Percentiles rank a stretch among this genome's conserved stretches.
phyloP scores from a whole-genome alignment of 2,797 vertebrate genomes.

The Coendou prehensilis region DNA sequence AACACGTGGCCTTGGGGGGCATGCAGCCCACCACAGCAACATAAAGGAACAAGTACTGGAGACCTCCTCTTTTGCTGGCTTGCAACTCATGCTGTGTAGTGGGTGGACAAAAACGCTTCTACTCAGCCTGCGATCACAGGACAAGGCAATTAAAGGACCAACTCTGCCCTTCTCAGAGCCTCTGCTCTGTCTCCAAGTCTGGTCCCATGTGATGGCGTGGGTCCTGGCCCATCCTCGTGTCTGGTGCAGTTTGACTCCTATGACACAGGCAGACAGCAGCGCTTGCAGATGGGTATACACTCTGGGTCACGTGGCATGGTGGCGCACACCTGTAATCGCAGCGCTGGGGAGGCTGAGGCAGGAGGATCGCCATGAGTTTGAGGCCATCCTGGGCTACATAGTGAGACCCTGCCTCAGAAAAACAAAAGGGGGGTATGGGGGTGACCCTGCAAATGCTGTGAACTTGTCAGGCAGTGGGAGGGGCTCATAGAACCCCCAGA shows the following conservation, averaged over 20 bases:
- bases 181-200: background rate
- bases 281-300: background rate
- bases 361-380: background rate
- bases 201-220: accelerated
- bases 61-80: background rate
- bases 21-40: accelerated
- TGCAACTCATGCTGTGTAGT: background rate
- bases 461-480: background rate
- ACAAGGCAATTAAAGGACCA: accelerated
- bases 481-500: background rate
- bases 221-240: background rate
- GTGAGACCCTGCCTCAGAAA: background rate
- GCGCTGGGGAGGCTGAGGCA: accelerated
- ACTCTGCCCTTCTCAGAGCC: accelerated
- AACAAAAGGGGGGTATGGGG: background rate
- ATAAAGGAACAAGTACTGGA: background rate
- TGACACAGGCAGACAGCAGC: accelerated
- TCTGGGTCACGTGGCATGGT: background rate
- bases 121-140: accelerated
- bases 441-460: background rate
- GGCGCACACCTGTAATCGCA: background rate
- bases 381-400: background rate
- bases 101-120: background rate
- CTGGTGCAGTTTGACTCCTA: background rate
- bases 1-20: accelerated